A percentile compares a stretch with the other conserved stretches of the same genome.
Evolutionary conservation across 2,113 vertebrate genomes (phyloP).

Genomic region (Leucoraja erinaceus): DNA sequence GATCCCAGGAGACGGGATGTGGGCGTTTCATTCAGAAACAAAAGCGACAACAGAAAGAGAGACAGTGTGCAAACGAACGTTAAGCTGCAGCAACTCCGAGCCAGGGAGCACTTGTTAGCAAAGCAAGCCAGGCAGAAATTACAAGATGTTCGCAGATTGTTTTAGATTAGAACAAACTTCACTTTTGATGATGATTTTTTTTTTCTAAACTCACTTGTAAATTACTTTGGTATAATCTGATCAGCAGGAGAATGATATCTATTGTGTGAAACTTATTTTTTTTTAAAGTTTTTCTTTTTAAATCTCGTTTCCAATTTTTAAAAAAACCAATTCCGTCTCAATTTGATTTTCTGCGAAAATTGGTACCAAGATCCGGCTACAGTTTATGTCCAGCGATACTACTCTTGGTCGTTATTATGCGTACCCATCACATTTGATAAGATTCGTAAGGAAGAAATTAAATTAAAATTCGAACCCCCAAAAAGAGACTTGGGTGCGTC

Average conservation of each 20-base stretch:
- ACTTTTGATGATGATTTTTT: neutral
- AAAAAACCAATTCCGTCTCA: too few species aligned
- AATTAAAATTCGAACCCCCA: neutral
- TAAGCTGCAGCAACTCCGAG: neutral
- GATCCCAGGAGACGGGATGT: slow-evolving; percentile 1
- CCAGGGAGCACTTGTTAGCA: neutral
- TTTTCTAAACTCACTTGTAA: neutral
- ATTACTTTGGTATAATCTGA: neutral
- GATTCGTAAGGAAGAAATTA: neutral
- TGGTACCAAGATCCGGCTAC: neutral
- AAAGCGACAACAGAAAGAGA: neutral
- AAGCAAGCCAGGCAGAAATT: neutral
- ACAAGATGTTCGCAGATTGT: neutral
- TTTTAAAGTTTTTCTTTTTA: too few species aligned
- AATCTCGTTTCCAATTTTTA: neutral
- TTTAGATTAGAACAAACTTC: neutral
- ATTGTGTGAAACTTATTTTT: neutral
- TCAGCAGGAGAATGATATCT: neutral
- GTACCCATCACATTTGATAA: neutral
- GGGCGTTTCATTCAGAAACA: slow-evolving; percentile 29
- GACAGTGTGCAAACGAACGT: neutral
- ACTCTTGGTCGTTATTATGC: neutral
- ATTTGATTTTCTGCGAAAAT: neutral
- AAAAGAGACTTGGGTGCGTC: neutral
- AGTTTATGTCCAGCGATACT: neutral